A percentile compares a stretch with the other conserved stretches of the same genome.
phyloP scores from a whole-genome alignment of 2,797 vertebrate genomes.

The Phataginus tricuspis region DNA sequence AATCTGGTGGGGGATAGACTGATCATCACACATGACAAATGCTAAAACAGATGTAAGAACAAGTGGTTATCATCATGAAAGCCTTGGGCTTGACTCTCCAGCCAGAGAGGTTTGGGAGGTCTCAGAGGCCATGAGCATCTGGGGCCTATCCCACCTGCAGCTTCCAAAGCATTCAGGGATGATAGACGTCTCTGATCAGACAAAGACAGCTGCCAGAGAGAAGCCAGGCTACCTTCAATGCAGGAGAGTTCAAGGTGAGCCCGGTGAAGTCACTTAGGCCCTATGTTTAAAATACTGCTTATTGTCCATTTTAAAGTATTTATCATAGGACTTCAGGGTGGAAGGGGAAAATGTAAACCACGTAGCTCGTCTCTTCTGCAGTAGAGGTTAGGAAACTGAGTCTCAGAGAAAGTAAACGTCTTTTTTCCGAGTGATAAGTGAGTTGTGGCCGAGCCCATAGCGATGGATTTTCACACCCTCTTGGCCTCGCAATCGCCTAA shows the following conservation, averaged over 20 bases:
- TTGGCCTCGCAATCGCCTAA: background rate
- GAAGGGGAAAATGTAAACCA: background rate
- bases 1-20: background rate
- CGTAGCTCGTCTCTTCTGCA: background rate
- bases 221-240: background rate
- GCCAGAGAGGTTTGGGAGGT: constrained; percentile 10
- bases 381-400: background rate
- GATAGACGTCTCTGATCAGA: background rate
- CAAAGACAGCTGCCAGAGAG: background rate
- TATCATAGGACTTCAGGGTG: background rate
- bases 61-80: background rate
- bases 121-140: background rate
- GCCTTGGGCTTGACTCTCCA: background rate
- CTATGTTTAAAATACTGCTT: background rate
- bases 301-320: background rate
- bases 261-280: background rate
- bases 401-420: background rate
- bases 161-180: background rate
- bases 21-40: background rate
- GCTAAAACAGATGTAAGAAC: background rate
- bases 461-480: background rate
- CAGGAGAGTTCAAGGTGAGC: background rate
- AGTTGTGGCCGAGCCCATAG: background rate
- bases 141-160: background rate
- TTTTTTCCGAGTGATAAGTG: background rate